phyloP scores from a whole-genome alignment of 92 coral and sea anemone species.

The Heliopora coerulea region DNA sequence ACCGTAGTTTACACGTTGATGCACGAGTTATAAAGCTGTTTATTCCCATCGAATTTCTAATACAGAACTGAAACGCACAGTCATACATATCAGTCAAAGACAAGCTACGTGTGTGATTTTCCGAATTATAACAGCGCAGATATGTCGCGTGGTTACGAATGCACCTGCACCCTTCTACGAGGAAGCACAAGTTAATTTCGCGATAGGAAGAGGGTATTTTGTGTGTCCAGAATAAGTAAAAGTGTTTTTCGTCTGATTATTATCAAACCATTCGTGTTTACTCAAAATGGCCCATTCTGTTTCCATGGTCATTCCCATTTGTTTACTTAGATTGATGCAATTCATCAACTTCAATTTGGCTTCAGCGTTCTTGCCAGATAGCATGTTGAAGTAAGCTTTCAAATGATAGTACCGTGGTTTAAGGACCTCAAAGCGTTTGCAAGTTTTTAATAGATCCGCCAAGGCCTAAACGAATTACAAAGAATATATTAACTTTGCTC shows the following conservation, averaged over 20 bases:
- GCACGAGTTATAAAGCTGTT: too few species aligned
- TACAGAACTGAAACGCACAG: neutral
- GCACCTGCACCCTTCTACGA: too few species aligned
- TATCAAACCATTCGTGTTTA: conserved; percentile 41
- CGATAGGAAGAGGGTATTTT: conserved; percentile 32
- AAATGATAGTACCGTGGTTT: conserved; percentile 68
- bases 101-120: too few species aligned
- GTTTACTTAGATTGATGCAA: conserved; percentile 53
- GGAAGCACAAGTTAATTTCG: too few species aligned
- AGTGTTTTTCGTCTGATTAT: neutral
- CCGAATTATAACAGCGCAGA: too few species aligned
- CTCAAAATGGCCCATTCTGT: conserved; percentile 62
- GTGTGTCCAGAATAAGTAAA: conserved; percentile 30
- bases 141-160: too few species aligned
- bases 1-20: too few species aligned
- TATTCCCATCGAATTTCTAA: too few species aligned
- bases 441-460: conserved; percentile 58
- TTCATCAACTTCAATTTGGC: conserved; percentile 51
- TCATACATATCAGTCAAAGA: too few species aligned
- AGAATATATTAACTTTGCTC: too few species aligned
- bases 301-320: conserved; percentile 68
- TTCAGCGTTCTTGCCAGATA: conserved; percentile 54
- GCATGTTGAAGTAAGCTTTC: conserved; percentile 67
- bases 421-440: conserved; percentile 63
- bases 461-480: conserved; percentile 62